A percentile compares a stretch with the other conserved stretches of the same genome.
Conservation (phyloP, 1,140 invertebrate genomes). For the Homarus americanus region DNA sequence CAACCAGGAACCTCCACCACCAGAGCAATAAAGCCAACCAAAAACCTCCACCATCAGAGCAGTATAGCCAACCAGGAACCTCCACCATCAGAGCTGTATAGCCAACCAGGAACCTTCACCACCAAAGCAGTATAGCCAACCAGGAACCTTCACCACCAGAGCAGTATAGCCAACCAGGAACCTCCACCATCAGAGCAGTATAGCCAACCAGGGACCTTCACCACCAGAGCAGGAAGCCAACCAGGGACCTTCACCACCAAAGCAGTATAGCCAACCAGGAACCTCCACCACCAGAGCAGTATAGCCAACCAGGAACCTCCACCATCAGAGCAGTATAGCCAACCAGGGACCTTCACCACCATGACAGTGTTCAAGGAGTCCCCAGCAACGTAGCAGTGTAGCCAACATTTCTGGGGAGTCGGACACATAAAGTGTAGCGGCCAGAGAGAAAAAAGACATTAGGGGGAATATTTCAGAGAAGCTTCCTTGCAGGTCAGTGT, state of each 20-base stretch:
- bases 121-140: conserved; percentile 31
- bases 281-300: not conserved
- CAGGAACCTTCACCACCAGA: no score
- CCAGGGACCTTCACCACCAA: not conserved
- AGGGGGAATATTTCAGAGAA: conserved; percentile 66
- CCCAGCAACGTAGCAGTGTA: conserved; percentile 34
- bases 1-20: no score
- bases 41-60: not conserved
- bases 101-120: not conserved
- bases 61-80: not conserved
- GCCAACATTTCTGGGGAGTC: conserved; percentile 54
- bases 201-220: no score
- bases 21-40: not conserved
- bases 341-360: not conserved
- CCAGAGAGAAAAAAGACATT: conserved; percentile 59
- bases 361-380: no score
- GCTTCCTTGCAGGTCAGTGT: conserved; percentile 63
- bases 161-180: no score
- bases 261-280: not conserved
- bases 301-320: not conserved
- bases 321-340: conserved; percentile 21
- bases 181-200: no score
- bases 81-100: not conserved
- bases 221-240: not conserved
- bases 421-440: conserved; percentile 56